Base-by-base conservation (phyloP, 1,140 invertebrate species). In the Homalodisca vitripennis region DNA sequence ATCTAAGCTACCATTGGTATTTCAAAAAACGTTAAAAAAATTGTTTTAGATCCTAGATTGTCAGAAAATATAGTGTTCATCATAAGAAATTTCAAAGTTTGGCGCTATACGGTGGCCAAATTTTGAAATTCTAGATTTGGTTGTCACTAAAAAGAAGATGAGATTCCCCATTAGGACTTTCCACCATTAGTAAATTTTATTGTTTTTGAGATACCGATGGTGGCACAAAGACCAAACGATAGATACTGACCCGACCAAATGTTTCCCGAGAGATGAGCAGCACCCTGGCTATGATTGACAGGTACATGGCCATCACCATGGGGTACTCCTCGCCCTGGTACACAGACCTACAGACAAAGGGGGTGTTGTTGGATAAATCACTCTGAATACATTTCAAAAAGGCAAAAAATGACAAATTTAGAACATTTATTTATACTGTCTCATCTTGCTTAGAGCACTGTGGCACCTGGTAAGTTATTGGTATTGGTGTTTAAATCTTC, bases 211-310 rank as follows among this genome's bases (percentile, higher is more conserved):
- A 6, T 17, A 41, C 24, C 1, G n/a, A 62, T 3, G 32, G 32
- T 17, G 71, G 32, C 24, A 30, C 32, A 51, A 66, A 63, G 1
- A 30, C 14, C 30, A 30, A 30, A 12, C 10, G 26, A 63, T 27
- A 27, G 17, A 32, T 63, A 70, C 63, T 68, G 67, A 86, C 87
- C 74, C 88, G 81, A 75, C 86, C 87, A 80, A 92, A 93, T 22
- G 89, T 81, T 6, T 88, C 84, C 76, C 89, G 84, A 29, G 91
- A 89, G 46, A 88, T 85, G 22, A 96, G 80, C 32, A 96, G 82
- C 22, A 94, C 85, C 55, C 94, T 84, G 0, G 91, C 87, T 13
- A 95, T 77, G 0, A 96, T 83, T 48, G 87, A 90, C 20, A 97
- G 77, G 77, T 91, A 89, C 76, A 92, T 86, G 0, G 89, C 86